Base-by-base conservation (phyloP, 2,113 vertebrate genomes). In the Plectropomus leopardus region DNA sequence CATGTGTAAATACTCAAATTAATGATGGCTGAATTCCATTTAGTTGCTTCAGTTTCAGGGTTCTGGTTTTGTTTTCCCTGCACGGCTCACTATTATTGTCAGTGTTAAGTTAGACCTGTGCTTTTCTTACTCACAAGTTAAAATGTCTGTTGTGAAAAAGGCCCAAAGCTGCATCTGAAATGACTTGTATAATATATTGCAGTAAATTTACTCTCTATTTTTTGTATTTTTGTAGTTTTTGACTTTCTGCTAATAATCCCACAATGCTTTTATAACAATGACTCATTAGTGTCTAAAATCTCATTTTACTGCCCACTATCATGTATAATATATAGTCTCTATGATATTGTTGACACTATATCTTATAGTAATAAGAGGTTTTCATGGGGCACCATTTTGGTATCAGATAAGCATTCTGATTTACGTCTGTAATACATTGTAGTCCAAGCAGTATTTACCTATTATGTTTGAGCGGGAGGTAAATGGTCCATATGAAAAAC, bases 141-240 rank as follows among this genome's bases (percentile, higher is more conserved):
- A 69, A 51, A 65, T 68, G 54, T 72, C 48, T 26, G 32, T 63
- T 67, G 67, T 64, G 44, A 72, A 55, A 72, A 59, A 59, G 6
- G 6, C 23, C 17, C 2, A 6, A 10, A 14, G 40, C 45, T 26
- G 17, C 55, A 17, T 47, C 64, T 2, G 40, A 23, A 51, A 21
- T 59, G 42, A 47, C 24, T 42, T 30, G 14, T 34, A 34, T 17
- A 53, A 4, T 14, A 5, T 3, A 23, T 24, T 7, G 10, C 48
- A 3, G 7, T 15, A 5, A n/a, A 65, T 16, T 57, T 48, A 40
- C 19, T 9, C n/a, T 32, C 28, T n/a, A n/a, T n/a, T n/a, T n/a
- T n/a, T n/a, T n/a, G n/a, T n/a, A n/a, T n/a, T n/a, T n/a, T n/a
- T n/a, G n/a, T n/a, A n/a, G n/a, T n/a, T 3, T 51, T 32, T 5